A percentile compares a stretch with the other conserved stretches of the same genome.
These are phyloP conservation scores for Drosophila yakuba DNA, from an alignment of 1,140 invertebrate species.

Conservation along the genomic window DNA sequence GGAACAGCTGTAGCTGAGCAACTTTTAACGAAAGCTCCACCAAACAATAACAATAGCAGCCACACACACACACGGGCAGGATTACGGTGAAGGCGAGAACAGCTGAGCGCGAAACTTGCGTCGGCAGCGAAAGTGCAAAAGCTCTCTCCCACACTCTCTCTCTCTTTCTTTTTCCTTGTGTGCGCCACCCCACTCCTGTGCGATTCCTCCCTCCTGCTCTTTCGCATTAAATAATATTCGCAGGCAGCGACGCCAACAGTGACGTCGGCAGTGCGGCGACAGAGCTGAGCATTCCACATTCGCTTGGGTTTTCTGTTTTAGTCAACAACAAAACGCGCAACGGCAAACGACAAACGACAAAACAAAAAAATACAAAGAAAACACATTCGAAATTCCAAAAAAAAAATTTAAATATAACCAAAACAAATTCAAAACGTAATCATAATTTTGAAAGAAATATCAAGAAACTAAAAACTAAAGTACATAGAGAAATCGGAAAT, in stretches of 20 bases:
- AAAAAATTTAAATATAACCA: constrained; percentile 8
- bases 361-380: background rate
- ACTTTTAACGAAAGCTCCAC: constrained; percentile 24
- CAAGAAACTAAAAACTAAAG: background rate
- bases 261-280: constrained; percentile 28
- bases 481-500: background rate
- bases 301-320: constrained; percentile 61
- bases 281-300: constrained; percentile 62
- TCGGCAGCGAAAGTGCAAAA: constrained; percentile 49
- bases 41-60: constrained; percentile 19
- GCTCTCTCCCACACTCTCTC: constrained; percentile 17
- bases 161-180: constrained; percentile 8
- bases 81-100: constrained; percentile 24
- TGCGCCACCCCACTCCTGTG: background rate
- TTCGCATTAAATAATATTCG: constrained; percentile 74
- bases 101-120: constrained; percentile 34
- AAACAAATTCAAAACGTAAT: constrained; percentile 1
- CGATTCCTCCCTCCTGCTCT: constrained; percentile 29
- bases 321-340: constrained; percentile 72
- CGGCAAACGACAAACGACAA: constrained; percentile 50
- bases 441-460: background rate
- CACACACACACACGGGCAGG: constrained; percentile 15
- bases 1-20: constrained; percentile 17
- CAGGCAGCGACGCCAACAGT: constrained; percentile 27
- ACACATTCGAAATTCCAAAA: constrained; percentile 6